Percentiles rank a stretch among this genome's conserved stretches.
phyloP scores from a whole-genome alignment of 2,888 invertebrate genomes.

The Chaetogeoica ovagalla region DNA sequence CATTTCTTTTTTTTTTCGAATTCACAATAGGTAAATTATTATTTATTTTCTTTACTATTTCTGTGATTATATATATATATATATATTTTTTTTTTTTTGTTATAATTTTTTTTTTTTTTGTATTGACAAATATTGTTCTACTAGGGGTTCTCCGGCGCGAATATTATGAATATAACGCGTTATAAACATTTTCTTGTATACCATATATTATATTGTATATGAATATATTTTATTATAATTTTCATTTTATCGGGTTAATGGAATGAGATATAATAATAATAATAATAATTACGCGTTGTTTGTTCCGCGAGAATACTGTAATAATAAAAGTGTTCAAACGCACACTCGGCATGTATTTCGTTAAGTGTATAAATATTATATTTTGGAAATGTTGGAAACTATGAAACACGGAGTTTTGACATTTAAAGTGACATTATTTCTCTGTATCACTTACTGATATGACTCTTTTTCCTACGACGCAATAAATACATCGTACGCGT shows the following conservation, averaged over 20 bases:
- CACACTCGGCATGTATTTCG: too few relatives aligned
- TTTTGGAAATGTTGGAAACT: conserved; percentile 44
- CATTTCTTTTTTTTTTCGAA: too few relatives aligned
- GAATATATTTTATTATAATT: conserved; percentile 45
- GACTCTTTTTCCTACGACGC: not conserved
- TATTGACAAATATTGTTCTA: conserved; percentile 35
- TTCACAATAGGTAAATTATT: conserved; percentile 37
- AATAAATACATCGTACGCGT: too few relatives aligned
- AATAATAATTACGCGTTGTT: too few relatives aligned
- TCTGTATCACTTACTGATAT: too few relatives aligned
- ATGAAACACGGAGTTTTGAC: conserved; percentile 1
- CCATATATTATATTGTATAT: not conserved
- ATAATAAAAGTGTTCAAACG: not conserved
- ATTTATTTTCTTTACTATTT: conserved; percentile 41
- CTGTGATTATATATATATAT: conserved; percentile 51
- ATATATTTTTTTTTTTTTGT: conserved; percentile 32
- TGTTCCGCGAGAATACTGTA: too few relatives aligned
- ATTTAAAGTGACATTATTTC: not conserved
- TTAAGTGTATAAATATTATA: too few relatives aligned
- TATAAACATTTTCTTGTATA: conserved; percentile 28
- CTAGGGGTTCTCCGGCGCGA: conserved; percentile 12
- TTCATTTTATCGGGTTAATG: conserved; percentile 31
- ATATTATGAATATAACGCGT: conserved; percentile 25
- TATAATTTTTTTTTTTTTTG: conserved; percentile 42
- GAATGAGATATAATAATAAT: too few relatives aligned